Percentiles rank a stretch among this genome's conserved stretches.
Conservation (phyloP, 2,797 vertebrate species). For the Pseudocheirus occidentalis region DNA sequence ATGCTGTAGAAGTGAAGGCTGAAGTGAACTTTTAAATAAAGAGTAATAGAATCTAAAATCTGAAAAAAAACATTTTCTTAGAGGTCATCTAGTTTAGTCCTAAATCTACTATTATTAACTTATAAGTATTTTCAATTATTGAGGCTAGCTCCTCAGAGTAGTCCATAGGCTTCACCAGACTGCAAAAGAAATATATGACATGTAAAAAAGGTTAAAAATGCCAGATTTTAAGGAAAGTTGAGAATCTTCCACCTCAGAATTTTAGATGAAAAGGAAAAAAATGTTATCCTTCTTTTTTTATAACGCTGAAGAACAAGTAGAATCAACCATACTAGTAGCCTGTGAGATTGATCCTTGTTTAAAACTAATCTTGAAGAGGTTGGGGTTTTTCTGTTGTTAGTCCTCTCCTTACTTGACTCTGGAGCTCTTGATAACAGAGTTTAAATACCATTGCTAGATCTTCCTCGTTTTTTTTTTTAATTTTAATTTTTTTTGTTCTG, state of each 20-base stretch:
- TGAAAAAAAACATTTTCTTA: not conserved
- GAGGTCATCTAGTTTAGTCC: not conserved
- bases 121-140: not conserved
- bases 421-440: not conserved
- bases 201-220: not conserved
- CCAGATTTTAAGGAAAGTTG: not conserved
- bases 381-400: not conserved
- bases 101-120: not conserved
- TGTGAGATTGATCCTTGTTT: not conserved
- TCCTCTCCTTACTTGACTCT: not conserved
- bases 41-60: not conserved
- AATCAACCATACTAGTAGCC: not conserved
- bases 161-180: not conserved
- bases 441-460: not conserved
- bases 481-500: not conserved
- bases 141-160: not conserved
- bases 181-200: not conserved
- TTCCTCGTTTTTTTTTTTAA: not conserved
- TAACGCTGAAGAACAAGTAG: not conserved
- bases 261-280: not conserved
- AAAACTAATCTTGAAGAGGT: not conserved
- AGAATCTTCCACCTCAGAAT: not conserved
- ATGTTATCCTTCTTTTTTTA: not conserved
- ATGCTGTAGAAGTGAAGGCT: not conserved
- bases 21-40: not conserved